Conservation (phyloP, 1,140 invertebrate species). For the Potamilus streckersoni region DNA sequence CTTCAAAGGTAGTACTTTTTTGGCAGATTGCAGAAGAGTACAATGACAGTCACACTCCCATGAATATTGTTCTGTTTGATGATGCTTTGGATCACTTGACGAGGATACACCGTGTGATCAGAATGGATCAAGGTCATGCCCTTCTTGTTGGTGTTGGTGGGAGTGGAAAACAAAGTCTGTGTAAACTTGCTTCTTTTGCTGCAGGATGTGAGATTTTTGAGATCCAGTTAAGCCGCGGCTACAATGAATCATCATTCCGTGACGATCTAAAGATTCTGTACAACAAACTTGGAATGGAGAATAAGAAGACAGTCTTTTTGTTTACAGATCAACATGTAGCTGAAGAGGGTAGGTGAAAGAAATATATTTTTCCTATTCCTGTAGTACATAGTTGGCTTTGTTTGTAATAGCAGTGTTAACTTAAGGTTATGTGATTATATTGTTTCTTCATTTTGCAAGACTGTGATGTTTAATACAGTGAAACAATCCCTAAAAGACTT, state of each 20-base stretch:
- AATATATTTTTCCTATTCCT: no score
- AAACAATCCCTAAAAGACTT: not conserved
- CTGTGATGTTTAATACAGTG: not conserved
- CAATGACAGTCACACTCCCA: conserved; percentile 75
- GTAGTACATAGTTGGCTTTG: no score
- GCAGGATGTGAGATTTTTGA: conserved; percentile 82
- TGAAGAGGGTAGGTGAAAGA: conserved; percentile 69
- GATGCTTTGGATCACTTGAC: conserved; percentile 91
- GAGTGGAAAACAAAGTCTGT: conserved; percentile 80
- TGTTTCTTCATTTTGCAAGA: not conserved
- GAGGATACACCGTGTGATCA: conserved; percentile 82
- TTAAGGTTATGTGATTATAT: no score
- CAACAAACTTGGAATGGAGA: conserved; percentile 80
- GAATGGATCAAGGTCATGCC: conserved; percentile 86
- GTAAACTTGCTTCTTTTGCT: conserved; percentile 64
- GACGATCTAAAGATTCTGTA: conserved; percentile 88
- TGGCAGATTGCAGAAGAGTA: conserved; percentile 85
- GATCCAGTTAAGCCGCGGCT: conserved; percentile 84
- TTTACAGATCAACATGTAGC: conserved; percentile 84
- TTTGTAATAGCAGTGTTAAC: no score
- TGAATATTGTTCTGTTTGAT: conserved; percentile 88
- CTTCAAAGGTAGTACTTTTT: conserved; percentile 11
- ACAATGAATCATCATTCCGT: conserved; percentile 83
- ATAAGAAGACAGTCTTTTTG: conserved; percentile 83
- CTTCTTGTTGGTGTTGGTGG: conserved; percentile 88